A percentile compares a stretch with the other conserved stretches of the same genome.
Conservation (phyloP, 2,797 vertebrate genomes). For the Spinibarbus caldwelli region DNA sequence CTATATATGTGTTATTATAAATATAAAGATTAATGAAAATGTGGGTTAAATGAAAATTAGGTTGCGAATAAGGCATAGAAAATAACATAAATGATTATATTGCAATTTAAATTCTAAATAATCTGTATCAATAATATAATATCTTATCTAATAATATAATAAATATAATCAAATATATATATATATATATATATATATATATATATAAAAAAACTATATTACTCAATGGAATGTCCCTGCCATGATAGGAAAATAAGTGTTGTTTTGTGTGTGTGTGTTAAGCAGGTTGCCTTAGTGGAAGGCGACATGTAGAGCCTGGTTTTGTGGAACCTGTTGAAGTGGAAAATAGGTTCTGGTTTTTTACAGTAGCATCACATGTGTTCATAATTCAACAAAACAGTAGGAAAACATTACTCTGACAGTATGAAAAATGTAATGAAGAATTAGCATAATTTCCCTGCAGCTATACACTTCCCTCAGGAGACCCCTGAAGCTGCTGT, state of each 20-base stretch:
- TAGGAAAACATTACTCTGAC: background rate
- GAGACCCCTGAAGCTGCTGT: background rate
- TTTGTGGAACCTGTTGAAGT: constrained; percentile 21
- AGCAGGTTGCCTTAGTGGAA: constrained; percentile 6
- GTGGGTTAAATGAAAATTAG: too few relatives aligned
- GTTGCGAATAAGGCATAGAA: background rate
- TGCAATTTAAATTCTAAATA: background rate
- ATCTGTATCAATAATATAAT: background rate
- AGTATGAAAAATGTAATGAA: background rate
- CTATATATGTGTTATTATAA: background rate
- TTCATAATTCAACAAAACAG: background rate
- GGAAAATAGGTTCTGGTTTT: constrained; percentile 14
- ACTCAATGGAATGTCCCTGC: background rate
- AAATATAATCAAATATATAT: too few relatives aligned
- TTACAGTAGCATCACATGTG: background rate
- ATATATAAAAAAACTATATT: background rate
- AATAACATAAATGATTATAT: background rate
- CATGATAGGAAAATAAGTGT: background rate
- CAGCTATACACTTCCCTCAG: constrained; percentile 14
- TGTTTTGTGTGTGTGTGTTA: background rate
- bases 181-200: too few relatives aligned
- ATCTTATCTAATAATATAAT: background rate
- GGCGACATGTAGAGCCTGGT: constrained; percentile 23
- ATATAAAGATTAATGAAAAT: background rate
- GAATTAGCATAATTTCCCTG: constrained; percentile 1